These are phyloP conservation scores for Podiceps cristatus DNA, from an alignment of 2,113 vertebrate species.

Conservation along the genomic window DNA sequence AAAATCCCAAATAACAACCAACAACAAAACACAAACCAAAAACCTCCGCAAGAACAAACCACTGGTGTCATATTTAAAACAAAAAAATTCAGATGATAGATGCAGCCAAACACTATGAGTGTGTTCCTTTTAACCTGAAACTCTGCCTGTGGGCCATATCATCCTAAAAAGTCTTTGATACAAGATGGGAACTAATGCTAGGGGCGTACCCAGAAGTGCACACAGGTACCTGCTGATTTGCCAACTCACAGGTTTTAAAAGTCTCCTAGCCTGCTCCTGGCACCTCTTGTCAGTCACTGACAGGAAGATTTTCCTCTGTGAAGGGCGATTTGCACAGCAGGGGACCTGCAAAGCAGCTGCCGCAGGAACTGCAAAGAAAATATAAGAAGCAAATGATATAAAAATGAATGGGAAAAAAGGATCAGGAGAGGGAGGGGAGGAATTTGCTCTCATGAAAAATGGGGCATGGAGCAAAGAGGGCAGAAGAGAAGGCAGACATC, in stretches of 20 bases:
- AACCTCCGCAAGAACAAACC: background rate
- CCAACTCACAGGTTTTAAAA: constrained; percentile 54
- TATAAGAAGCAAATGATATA: constrained; percentile 41
- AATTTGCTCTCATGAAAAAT: constrained; percentile 12
- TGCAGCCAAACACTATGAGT: background rate
- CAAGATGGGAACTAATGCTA: constrained; percentile 58
- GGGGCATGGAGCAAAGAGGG: background rate
- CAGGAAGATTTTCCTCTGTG: constrained; percentile 64
- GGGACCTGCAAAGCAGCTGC: constrained; percentile 60
- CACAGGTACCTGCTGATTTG: constrained; percentile 62
- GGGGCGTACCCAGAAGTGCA: constrained; percentile 54
- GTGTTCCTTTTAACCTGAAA: constrained; percentile 52
- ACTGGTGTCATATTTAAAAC: background rate
- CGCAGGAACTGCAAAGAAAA: constrained; percentile 28
- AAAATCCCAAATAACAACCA: background rate
- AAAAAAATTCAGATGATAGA: background rate
- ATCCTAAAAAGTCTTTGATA: constrained; percentile 56
- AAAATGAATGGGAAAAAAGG: constrained; percentile 14
- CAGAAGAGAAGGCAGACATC: background rate
- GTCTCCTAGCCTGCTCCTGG: constrained; percentile 59
- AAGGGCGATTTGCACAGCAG: constrained; percentile 71
- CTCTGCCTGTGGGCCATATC: constrained; percentile 52
- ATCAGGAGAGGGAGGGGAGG: background rate
- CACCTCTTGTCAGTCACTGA: constrained; percentile 62
- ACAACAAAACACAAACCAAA: background rate